Base-by-base conservation (phyloP, 2,113 vertebrate species). In the Charina bottae region DNA sequence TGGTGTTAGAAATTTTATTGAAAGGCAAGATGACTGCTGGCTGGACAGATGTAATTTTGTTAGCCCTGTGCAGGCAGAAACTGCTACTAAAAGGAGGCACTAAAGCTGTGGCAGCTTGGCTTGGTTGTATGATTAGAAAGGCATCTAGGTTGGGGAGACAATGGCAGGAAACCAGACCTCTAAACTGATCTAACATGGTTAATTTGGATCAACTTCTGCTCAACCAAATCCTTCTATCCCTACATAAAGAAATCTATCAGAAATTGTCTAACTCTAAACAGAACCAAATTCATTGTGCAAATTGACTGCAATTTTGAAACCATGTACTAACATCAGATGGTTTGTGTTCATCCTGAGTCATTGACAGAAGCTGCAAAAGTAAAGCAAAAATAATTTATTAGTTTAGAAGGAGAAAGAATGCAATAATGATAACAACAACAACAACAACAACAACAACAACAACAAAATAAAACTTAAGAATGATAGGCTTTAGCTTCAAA, bases 301-400 rank as follows among this genome's bases (percentile, higher is more conserved):
- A 95, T 91, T 90, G 93, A 93, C 78, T 46, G 94, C 85, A 95
- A 96, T 95, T 88, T 96, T 85, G 96, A 55, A 95, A 97, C 91
- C 94, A 94, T 97, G 97, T 97, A 98, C 99, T 98, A 98, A 99
- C 99, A 98, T 99, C 99, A 68, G 98, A 98, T 86, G 98, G 98
- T 96, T 99, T 99, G 98, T 98, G 98, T 97, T 98, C 98, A 96
- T 99, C 99, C 97, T 98, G 98, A 93, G 98, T 99, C 97, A 98
- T 95, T 96, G 98, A 98, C 93, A 99, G 98, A 94, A 99, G 99
- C 99, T 99, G 97, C 94, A 97, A 98, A 98, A 95, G 96, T 95
- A 98, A 98, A 94, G 96, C 92, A 94, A 96, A 94, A 96, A 98
- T 26, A 97, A 96, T 94, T 96, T 93, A 97, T 97, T 98, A 98